A percentile compares a stretch with the other conserved stretches of the same genome.
These are phyloP conservation scores for Cosmopolites sordidus DNA, from an alignment of 2,888 invertebrate species.

Conservation along the genomic window DNA sequence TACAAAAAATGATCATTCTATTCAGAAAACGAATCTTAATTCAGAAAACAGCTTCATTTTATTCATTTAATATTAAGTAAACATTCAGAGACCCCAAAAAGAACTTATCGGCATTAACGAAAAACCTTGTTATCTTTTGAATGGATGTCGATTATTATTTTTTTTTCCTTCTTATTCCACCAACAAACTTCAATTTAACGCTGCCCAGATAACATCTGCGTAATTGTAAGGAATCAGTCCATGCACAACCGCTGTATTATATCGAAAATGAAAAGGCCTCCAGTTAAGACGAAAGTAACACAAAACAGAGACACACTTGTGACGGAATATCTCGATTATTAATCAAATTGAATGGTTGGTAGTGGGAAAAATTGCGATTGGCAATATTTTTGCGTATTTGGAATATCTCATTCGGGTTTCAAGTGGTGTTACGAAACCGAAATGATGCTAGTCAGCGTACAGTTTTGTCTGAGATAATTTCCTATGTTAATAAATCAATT, in stretches of 20 bases:
- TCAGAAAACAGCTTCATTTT: no score
- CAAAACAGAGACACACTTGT: conserved; percentile 1
- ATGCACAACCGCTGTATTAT: not conserved
- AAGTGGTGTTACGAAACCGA: no score
- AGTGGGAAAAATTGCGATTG: not conserved
- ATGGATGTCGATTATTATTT: not conserved
- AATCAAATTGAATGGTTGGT: not conserved
- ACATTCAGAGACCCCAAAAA: no score
- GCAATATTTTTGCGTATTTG: no score
- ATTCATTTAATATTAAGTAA: no score
- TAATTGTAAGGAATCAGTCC: conserved; percentile 1
- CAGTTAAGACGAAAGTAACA: not conserved
- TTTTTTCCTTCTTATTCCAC: not conserved
- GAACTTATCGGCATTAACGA: no score
- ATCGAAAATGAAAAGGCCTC: conserved; percentile 1
- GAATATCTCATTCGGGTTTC: no score
- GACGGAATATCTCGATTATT: not conserved
- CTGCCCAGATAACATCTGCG: conserved; percentile 1
- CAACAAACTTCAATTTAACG: conserved; percentile 2
- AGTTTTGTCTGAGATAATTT: no score
- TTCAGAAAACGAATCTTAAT: no score
- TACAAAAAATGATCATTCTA: no score
- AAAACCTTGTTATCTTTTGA: not conserved
- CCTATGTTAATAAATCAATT: no score
- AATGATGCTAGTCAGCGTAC: no score